phyloP scores from a whole-genome alignment of 2,888 invertebrate species.

The Pterostichus madidus region DNA sequence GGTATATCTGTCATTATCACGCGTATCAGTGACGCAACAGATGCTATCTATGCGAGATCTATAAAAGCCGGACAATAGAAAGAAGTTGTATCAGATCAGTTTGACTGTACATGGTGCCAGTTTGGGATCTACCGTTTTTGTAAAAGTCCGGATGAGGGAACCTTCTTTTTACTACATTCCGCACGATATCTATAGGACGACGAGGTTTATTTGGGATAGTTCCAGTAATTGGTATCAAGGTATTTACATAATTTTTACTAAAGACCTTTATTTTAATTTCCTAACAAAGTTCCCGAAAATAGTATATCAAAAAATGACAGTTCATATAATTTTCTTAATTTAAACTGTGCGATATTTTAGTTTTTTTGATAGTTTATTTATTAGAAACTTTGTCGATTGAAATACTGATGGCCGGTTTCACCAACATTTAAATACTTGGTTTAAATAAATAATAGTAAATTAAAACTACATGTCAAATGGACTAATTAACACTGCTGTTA shows the following conservation, averaged over 20 bases:
- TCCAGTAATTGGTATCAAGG: conserved; percentile 62
- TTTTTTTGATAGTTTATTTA: too few species aligned
- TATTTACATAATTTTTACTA: not conserved
- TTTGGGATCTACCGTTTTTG: not conserved
- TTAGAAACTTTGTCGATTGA: too few species aligned
- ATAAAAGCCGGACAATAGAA: conserved; percentile 17
- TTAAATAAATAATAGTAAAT: too few species aligned
- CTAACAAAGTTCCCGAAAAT: not conserved
- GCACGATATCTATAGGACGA: conserved; percentile 56
- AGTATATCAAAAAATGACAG: not conserved
- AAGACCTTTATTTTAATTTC: too few species aligned
- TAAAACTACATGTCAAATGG: too few species aligned
- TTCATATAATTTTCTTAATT: not conserved
- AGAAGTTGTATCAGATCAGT: conserved; percentile 6
- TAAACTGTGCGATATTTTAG: too few species aligned
- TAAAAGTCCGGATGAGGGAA: conserved; percentile 59
- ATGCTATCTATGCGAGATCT: not conserved
- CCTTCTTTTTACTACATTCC: conserved; percentile 47
- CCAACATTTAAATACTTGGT: too few species aligned
- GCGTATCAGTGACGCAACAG: conserved; percentile 8
- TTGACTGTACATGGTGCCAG: conserved; percentile 31
- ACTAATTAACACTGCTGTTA: too few species aligned
- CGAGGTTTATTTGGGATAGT: conserved; percentile 60
- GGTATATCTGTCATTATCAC: conserved; percentile 5
- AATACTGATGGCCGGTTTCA: too few species aligned